These are phyloP conservation scores for Aphaenogaster rudis DNA, from an alignment of 1,140 invertebrate genomes.

Conservation along the genomic window DNA sequence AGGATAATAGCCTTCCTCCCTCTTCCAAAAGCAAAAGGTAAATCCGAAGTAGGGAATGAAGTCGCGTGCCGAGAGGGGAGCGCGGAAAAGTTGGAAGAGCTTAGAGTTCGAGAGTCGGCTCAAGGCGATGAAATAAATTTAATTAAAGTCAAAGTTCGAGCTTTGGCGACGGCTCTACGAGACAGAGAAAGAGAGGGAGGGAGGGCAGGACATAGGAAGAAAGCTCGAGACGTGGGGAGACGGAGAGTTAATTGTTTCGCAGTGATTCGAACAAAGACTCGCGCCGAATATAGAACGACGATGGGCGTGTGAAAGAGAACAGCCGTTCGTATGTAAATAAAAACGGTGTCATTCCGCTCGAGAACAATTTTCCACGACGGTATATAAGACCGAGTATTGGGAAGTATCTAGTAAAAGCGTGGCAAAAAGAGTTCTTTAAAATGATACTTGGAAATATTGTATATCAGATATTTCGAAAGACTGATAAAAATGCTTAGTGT, in stretches of 20 bases:
- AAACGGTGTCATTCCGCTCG: slow-evolving; percentile 15
- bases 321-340: slow-evolving; percentile 41
- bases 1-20: slow-evolving; percentile 21
- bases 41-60: neutral
- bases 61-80: slow-evolving; percentile 10
- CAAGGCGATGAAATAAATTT: slow-evolving; percentile 62
- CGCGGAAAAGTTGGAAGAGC: slow-evolving; percentile 49
- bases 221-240: neutral
- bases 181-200: slow-evolving; percentile 59
- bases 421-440: neutral
- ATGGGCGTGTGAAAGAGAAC: slow-evolving; percentile 23
- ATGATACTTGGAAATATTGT: neutral
- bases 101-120: slow-evolving; percentile 61
- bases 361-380: slow-evolving; percentile 20
- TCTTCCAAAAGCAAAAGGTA: neutral
- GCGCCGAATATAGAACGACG: slow-evolving; percentile 15
- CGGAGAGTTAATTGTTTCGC: slow-evolving; percentile 49
- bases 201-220: slow-evolving; percentile 37
- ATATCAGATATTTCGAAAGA: neutral
- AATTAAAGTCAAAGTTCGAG: slow-evolving; percentile 71
- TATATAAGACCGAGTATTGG: neutral
- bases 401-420: neutral
- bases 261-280: slow-evolving; percentile 43
- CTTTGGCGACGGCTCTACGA: neutral
- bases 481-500: neutral